Base-by-base conservation (phyloP, 1,140 invertebrate species). In the Drosophila bocki region DNA sequence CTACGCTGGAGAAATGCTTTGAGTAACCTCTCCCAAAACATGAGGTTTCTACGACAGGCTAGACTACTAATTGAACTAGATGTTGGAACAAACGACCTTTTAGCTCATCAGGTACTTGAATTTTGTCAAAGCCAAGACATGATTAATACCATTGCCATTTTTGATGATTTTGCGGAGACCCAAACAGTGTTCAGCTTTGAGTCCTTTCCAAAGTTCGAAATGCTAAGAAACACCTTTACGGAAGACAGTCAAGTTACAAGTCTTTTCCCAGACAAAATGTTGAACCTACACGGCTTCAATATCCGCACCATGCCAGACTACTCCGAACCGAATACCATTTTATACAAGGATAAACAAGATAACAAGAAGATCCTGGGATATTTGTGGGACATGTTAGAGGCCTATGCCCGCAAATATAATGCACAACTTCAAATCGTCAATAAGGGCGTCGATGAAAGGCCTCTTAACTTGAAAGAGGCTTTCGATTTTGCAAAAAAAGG, bases 311-410 rank as follows among this genome's bases (percentile, higher is more conserved):
- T 86, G 37, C 83, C 83, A 0, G 83, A 86, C 51, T 72, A 70
- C 7, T 86, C 83, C 0, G 83, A 82, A 9, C 83, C 83, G 1
- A 86, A 79, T 11, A 80, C 83, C 0, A 79, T 86, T 9, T 56
- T 82, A 9, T 74, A 79, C 33, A 11, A 37, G 1, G 82, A 86
- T 19, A 19, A 44, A 0, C 3, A 44, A 8, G 78, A 65, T 0
- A 51, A 68, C 5, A 13, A 59, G 1, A 42, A 48, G n/a, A n/a
- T 85, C 0, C 42, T 74, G 3, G 83, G 83, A 9, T 86, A 82
- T 22, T 56, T 86, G 8, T 86, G 82, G 82, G 62, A 82, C n/a
- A 67, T 86, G n/a, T 8, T 86, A 1, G 41, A 42, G 29, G 71
- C 59, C 3, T 86, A 54, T n/a, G 47, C 67, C 0, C 56, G 48